Conservation (phyloP, 2,797 vertebrate species). For the Acestrorhynchus altus region DNA sequence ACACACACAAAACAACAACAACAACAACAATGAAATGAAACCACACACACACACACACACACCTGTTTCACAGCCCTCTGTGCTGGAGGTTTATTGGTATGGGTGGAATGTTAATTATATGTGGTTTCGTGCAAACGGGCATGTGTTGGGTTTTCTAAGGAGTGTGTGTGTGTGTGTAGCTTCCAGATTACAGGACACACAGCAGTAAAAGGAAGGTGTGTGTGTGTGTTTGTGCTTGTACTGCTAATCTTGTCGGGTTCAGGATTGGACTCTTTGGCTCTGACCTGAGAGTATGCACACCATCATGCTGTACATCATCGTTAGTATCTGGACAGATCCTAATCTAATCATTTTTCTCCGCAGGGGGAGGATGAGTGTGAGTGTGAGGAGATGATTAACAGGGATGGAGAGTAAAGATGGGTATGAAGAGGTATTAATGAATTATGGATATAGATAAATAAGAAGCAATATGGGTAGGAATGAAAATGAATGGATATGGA, state of each 20-base stretch:
- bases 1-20: neutral
- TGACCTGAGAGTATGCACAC: no score
- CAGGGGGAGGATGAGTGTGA: no score
- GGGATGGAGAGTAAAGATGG: no score
- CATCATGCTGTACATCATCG: no score
- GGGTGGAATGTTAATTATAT: slow-evolving; percentile 82
- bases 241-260: neutral
- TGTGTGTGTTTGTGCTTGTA: neutral
- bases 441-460: no score
- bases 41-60: slow-evolving; percentile 64
- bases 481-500: no score
- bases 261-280: no score
- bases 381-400: no score
- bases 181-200: slow-evolving; percentile 47
- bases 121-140: slow-evolving; percentile 66
- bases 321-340: no score
- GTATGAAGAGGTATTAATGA: no score
- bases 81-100: slow-evolving; percentile 76
- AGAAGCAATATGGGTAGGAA: no score
- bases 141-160: slow-evolving; percentile 41
- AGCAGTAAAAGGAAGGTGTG: slow-evolving; percentile 9
- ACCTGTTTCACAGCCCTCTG: slow-evolving; percentile 79
- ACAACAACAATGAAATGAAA: neutral
- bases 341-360: no score
- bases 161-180: neutral